Percentiles rank a stretch among this genome's conserved stretches.
Evolutionary conservation across 92 coral and sea anemone genomes (phyloP).

Genomic region (Phenganax stokvisi): DNA sequence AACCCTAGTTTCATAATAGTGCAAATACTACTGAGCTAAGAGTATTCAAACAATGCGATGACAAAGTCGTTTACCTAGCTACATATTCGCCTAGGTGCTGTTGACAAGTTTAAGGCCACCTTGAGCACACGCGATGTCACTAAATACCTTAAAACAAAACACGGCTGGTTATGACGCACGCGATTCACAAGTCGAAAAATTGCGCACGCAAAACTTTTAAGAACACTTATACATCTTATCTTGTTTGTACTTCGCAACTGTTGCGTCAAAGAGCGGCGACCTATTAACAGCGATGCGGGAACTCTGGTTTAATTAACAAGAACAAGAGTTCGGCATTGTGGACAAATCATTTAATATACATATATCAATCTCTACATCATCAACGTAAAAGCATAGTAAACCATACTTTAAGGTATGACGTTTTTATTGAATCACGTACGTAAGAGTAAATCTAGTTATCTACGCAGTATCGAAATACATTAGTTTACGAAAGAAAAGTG

Average conservation of each 20-base stretch:
- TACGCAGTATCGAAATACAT: too few relatives aligned
- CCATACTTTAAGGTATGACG: too few relatives aligned
- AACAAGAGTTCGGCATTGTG: not conserved
- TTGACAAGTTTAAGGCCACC: constrained; percentile 22
- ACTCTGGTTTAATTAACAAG: not conserved
- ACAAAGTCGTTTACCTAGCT: constrained; percentile 27
- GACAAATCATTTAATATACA: too few relatives aligned
- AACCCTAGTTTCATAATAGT: not conserved
- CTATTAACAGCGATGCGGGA: constrained; percentile 15
- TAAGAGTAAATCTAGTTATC: too few relatives aligned
- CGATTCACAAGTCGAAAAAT: not conserved
- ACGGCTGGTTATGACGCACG: constrained; percentile 2
- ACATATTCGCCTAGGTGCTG: not conserved
- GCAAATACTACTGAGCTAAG: constrained; percentile 8
- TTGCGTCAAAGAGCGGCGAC: not conserved
- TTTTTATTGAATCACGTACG: too few relatives aligned
- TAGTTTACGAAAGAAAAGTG: too few relatives aligned
- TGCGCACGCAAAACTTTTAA: not conserved
- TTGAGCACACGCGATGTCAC: not conserved
- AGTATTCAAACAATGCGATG: constrained; percentile 24
- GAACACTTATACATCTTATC: not conserved
- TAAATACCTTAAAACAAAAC: not conserved
- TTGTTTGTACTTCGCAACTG: not conserved
- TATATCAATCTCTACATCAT: too few relatives aligned
- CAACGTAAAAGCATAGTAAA: too few relatives aligned